Conservation (phyloP, 2,797 vertebrate genomes). For the Triplophysa bombifrons region DNA sequence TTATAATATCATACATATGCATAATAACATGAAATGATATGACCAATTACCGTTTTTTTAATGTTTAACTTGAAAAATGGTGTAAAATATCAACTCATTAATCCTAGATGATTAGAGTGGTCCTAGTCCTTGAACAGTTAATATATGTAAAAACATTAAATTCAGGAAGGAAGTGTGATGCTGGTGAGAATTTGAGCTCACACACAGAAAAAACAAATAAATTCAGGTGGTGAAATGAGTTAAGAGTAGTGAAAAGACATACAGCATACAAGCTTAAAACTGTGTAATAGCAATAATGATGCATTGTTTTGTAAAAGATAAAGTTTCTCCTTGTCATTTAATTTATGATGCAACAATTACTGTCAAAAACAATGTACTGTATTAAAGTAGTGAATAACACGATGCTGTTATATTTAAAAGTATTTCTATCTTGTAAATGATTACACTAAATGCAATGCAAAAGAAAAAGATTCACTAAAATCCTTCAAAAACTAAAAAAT, state of each 20-base stretch:
- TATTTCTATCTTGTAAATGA: too few relatives aligned
- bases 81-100: neutral
- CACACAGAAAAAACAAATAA: conserved; percentile 3
- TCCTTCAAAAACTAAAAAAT: neutral
- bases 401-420: too few relatives aligned
- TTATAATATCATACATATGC: neutral
- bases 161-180: conserved; percentile 20
- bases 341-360: too few relatives aligned
- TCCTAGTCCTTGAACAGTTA: neutral
- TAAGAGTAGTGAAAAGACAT: neutral
- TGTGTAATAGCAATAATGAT: neutral
- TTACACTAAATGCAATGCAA: too few relatives aligned
- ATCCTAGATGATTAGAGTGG: neutral
- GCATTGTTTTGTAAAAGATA: neutral
- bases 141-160: neutral
- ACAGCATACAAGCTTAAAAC: neutral
- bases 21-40: neutral
- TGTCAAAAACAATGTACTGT: neutral
- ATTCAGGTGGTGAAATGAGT: conserved; percentile 1
- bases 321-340: neutral
- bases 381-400: too few relatives aligned
- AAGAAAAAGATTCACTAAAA: too few relatives aligned
- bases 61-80: neutral
- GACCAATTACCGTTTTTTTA: neutral
- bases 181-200: conserved; percentile 7